Base-by-base conservation (phyloP, 2,113 vertebrate species). In the Oryzias melastigma region DNA sequence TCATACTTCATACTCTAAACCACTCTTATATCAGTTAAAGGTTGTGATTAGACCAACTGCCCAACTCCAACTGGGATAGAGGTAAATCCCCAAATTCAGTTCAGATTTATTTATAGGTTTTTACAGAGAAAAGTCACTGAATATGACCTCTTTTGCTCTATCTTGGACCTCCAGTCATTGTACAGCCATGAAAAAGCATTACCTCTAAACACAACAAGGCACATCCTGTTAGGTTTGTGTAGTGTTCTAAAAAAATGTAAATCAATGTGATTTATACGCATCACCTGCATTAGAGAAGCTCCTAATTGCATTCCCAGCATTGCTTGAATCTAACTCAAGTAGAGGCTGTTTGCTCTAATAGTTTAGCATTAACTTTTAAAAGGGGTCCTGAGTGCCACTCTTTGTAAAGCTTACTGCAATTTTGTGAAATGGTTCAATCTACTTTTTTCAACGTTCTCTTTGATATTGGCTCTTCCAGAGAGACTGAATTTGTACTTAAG, bases 221-320 rank as follows among this genome's bases (percentile, higher is more conserved):
- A 53, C 44, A 43, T 62, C 67, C 64, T 3, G 14, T 12, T 15
- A 10, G 44, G 66, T 66, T 62, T 70, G 71, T 74, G 76, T 77
- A 59, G 58, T 51, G 45, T 52, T 62, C 66, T 64, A 66, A 72
- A 66, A 72, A 57, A 65, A 75, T 14, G 27, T 45, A 79, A 68
- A 81, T 75, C 70, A n/a, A 80, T 79, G 58, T 7, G 22, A 57
- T 75, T 65, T 46, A 83, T 77, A 56, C 51, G 25, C 69, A 69
- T 81, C 56, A 79, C 77, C 52, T 50, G 12, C 63, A 70, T 80
- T 78, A 55, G 50, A 83, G 68, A 69, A 68, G 58, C 42, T 53
- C 61, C 53, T 85, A 61, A 86, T 83, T 81, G 71, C 16, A 64
- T 80, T 58, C 68, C 52, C 17, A 53, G 45, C n/a, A 58, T 19